Evolutionary conservation across 2,797 vertebrate genomes (phyloP).

Genomic region (Parauchenoglanis ngamensis): DNA sequence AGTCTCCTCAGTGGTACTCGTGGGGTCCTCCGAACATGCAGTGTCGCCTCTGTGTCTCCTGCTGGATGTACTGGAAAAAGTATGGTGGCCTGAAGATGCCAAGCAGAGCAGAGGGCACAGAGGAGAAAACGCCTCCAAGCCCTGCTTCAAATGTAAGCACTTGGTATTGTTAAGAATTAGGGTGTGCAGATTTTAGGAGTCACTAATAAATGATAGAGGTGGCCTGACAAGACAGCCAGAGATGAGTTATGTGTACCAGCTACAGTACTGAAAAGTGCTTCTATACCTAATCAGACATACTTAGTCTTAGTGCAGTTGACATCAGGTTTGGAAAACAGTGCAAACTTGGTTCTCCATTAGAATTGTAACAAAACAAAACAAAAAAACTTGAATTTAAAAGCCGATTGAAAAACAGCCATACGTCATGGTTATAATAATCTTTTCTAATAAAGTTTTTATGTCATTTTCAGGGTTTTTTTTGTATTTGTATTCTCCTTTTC

Average conservation of each 20-base stretch:
- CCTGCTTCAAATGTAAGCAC: slow-evolving; percentile 78
- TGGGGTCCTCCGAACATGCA: slow-evolving; percentile 99
- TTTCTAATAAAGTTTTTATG: neutral
- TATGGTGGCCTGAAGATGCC: slow-evolving; percentile 98
- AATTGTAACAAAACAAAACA: neutral
- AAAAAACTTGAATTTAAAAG: neutral
- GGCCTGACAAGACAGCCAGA: neutral
- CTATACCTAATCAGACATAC: neutral
- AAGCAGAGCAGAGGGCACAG: slow-evolving; percentile 86
- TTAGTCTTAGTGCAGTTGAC: neutral
- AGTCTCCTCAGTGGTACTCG: slow-evolving; percentile 97
- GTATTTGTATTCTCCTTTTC: neutral
- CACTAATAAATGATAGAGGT: neutral
- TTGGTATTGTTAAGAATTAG: neutral
- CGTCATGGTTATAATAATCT: neutral
- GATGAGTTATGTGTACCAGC: neutral
- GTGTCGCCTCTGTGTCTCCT: slow-evolving; percentile 92
- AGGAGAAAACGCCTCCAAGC: slow-evolving; percentile 88
- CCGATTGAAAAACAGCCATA: neutral
- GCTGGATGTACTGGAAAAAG: slow-evolving; percentile 99
- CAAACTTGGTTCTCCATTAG: neutral
- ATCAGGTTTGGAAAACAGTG: neutral
- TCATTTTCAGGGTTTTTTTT: neutral
- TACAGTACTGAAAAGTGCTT: neutral
- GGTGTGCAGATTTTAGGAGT: neutral